Percentiles rank a stretch among this genome's conserved stretches.
These are phyloP conservation scores for Tricholaema leucomelas DNA, from an alignment of 2,113 vertebrate species.

Conservation along the genomic window DNA sequence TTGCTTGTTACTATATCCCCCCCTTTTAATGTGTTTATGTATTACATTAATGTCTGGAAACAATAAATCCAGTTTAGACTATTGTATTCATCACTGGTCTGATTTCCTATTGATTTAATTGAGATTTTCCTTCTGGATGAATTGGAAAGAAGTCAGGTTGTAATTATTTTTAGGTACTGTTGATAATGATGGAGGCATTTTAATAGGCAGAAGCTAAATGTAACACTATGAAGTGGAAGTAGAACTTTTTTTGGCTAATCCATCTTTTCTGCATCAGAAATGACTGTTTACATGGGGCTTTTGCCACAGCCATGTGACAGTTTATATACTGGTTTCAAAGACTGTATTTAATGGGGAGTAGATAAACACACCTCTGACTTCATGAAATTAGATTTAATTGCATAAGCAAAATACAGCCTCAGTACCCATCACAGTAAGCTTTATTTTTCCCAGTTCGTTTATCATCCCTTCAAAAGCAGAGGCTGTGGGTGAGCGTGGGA, in stretches of 20 bases:
- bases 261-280: neutral
- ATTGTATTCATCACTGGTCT: neutral
- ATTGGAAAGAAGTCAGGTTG: neutral
- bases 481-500: neutral
- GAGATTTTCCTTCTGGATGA: neutral
- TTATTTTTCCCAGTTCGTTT: neutral
- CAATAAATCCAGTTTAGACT: constrained; percentile 59
- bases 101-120: neutral
- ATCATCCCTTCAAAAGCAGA: neutral
- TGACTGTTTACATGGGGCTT: neutral
- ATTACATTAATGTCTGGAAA: constrained; percentile 44
- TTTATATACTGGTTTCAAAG: neutral
- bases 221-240: neutral
- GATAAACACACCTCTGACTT: neutral
- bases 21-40: constrained; percentile 34
- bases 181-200: neutral
- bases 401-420: neutral
- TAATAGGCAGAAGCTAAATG: neutral
- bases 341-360: neutral
- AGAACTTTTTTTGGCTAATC: neutral
- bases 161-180: neutral
- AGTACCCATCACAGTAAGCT: neutral
- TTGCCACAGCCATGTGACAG: too few relatives aligned
- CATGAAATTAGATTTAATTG: neutral
- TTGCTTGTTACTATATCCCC: constrained; percentile 32